Conservation (phyloP, 2,797 vertebrate species). For the Peromyscus attwateri region DNA sequence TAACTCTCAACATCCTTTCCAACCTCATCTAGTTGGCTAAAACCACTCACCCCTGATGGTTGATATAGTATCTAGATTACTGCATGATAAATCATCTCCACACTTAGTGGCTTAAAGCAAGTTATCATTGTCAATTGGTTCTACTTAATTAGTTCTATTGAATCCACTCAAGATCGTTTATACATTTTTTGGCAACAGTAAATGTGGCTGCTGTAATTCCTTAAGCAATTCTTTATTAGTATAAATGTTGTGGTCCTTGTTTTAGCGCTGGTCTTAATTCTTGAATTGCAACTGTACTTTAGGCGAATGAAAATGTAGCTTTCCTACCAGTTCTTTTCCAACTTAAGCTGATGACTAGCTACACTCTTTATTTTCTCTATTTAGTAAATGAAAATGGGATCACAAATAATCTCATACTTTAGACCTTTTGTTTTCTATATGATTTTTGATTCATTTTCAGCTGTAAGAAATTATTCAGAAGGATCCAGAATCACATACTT, state of each 20-base stretch:
- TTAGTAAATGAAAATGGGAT: slow-evolving; percentile 25
- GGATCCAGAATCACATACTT: not conserved
- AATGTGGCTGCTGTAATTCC: slow-evolving; percentile 7
- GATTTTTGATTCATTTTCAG: slow-evolving; percentile 11
- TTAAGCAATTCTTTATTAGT: slow-evolving; percentile 39
- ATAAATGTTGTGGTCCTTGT: not conserved
- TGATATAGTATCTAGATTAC: slow-evolving; percentile 53
- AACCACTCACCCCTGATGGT: not conserved
- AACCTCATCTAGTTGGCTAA: slow-evolving; percentile 39
- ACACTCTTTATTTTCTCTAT: not conserved
- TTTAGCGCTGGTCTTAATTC: slow-evolving; percentile 58
- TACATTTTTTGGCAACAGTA: slow-evolving; percentile 2
- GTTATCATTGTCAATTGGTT: slow-evolving; percentile 47
- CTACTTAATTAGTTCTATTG: slow-evolving; percentile 41
- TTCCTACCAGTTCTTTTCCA: slow-evolving; percentile 39
- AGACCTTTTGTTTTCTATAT: not conserved
- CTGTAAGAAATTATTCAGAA: slow-evolving; percentile 50
- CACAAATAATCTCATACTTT: slow-evolving; percentile 12
- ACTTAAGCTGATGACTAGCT: slow-evolving; percentile 55
- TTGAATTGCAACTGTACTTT: slow-evolving; percentile 1
- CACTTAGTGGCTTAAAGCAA: slow-evolving; percentile 62
- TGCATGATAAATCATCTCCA: slow-evolving; percentile 35
- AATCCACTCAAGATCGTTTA: slow-evolving; percentile 52
- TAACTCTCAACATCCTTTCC: slow-evolving; percentile 10
- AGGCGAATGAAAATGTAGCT: not conserved